Percentiles rank a stretch among this genome's conserved stretches.
Evolutionary conservation across 2,113 vertebrate species (phyloP).

Genomic region (Trinectes maculatus): DNA sequence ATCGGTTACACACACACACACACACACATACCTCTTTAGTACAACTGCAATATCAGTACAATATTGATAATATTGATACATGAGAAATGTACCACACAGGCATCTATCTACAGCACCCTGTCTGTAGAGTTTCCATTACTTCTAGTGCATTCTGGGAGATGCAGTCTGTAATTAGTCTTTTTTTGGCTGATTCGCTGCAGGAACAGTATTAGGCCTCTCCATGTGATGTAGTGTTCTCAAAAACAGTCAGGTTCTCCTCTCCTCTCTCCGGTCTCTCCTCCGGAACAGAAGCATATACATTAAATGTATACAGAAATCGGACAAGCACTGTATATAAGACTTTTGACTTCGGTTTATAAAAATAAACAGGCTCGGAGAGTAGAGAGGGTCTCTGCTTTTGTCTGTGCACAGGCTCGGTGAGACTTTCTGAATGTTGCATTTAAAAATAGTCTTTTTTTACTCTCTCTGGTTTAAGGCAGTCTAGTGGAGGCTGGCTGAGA

Average conservation of each 20-base stretch:
- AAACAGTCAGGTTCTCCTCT: constrained; percentile 61
- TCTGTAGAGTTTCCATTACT: constrained; percentile 61
- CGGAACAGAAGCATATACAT: constrained; percentile 56
- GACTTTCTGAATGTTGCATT: constrained; percentile 34
- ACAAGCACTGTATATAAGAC: constrained; percentile 43
- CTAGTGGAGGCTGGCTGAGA: constrained; percentile 47
- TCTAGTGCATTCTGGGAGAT: constrained; percentile 77
- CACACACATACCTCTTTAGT: constrained; percentile 49
- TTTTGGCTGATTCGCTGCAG: constrained; percentile 82
- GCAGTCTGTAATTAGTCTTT: constrained; percentile 57
- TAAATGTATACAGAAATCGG: constrained; percentile 21
- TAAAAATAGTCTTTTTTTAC: constrained; percentile 21
- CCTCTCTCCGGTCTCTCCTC: constrained; percentile 54
- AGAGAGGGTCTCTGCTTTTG: constrained; percentile 35
- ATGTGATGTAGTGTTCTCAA: constrained; percentile 69
- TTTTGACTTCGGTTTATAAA: constrained; percentile 62
- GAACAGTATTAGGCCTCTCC: constrained; percentile 84
- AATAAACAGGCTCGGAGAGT: constrained; percentile 67
- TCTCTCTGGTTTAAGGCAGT: constrained; percentile 75
- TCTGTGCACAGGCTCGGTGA: constrained; percentile 4
- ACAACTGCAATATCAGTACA: constrained; percentile 56
- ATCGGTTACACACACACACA: constrained; percentile 32
- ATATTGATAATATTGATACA: constrained; percentile 56
- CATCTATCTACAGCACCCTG: constrained; percentile 70
- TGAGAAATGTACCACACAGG: constrained; percentile 68